Conservation (phyloP, 2,113 vertebrate genomes). For the Triplophysa rosa region DNA sequence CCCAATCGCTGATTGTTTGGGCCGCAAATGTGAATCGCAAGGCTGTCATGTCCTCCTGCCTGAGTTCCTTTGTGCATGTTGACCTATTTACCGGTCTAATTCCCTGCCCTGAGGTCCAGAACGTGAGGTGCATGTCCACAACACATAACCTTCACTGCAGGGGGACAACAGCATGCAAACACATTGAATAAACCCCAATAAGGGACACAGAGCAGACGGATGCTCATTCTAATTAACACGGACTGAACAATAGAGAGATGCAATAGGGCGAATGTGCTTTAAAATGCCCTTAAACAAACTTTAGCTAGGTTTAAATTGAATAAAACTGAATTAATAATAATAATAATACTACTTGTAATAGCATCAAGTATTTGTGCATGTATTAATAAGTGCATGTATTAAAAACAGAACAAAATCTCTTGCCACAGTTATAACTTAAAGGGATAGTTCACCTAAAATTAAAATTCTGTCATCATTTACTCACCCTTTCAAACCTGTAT, state of each 20-base stretch:
- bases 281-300: conserved; percentile 18
- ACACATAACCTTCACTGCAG: conserved; percentile 41
- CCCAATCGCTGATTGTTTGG: background rate
- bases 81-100: conserved; percentile 34
- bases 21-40: conserved; percentile 37
- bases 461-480: too few relatives aligned
- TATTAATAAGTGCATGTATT: too few relatives aligned
- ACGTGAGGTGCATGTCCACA: conserved; percentile 17
- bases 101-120: conserved; percentile 16
- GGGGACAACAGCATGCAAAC: conserved; percentile 51
- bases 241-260: conserved; percentile 12
- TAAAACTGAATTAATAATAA: background rate
- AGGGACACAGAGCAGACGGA: conserved; percentile 1
- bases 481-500: too few relatives aligned
- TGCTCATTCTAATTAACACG: conserved; percentile 31
- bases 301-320: background rate
- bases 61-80: conserved; percentile 12
- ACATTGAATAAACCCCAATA: background rate
- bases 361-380: too few relatives aligned
- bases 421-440: too few relatives aligned
- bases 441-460: too few relatives aligned
- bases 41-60: background rate
- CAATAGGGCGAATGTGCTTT: background rate
- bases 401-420: too few relatives aligned
- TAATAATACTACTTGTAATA: too few relatives aligned